Percentiles rank a stretch among this genome's conserved stretches.
These are phyloP conservation scores for Caenorhabditis sulstoni DNA, from an alignment of 2,888 invertebrate species.

Conservation along the genomic window DNA sequence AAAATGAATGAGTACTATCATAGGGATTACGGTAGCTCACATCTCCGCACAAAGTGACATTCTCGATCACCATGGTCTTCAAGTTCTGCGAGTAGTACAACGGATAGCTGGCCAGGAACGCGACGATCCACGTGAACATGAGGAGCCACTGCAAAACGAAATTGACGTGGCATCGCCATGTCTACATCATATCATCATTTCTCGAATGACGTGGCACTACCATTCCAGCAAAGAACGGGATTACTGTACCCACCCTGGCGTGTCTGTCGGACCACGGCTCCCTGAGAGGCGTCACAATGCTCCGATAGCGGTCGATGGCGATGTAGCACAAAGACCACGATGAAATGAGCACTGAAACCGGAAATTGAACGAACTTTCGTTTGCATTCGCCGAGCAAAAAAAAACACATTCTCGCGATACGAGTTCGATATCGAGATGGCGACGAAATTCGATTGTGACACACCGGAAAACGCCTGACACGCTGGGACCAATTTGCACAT, in stretches of 20 bases:
- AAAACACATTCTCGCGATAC: not conserved
- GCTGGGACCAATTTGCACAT: slow-evolving; percentile 94
- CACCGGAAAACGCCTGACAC: slow-evolving; percentile 86
- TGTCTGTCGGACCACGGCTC: slow-evolving; percentile 77
- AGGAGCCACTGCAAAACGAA: slow-evolving; percentile 67
- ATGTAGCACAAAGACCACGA: slow-evolving; percentile 97
- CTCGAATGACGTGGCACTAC: no score
- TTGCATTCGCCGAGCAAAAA: not conserved
- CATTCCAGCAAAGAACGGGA: no score
- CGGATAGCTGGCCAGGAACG: slow-evolving; percentile 75
- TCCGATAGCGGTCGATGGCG: slow-evolving; percentile 92
- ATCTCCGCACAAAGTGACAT: slow-evolving; percentile 75
- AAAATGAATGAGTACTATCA: not conserved
- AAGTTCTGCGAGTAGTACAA: slow-evolving; percentile 75
- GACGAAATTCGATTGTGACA: slow-evolving; percentile 36
- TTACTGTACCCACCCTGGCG: slow-evolving; percentile 65
- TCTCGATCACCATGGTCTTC: slow-evolving; percentile 72
- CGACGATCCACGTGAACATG: slow-evolving; percentile 72
- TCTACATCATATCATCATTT: not conserved
- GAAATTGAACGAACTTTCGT: slow-evolving; percentile 27
- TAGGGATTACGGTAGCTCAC: slow-evolving; percentile 40
- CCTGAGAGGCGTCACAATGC: slow-evolving; percentile 78
- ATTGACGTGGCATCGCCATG: not conserved
- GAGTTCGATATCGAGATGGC: slow-evolving; percentile 7
- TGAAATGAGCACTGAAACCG: slow-evolving; percentile 92